phyloP scores from a whole-genome alignment of 2,888 invertebrate genomes.

The Drosophila hamatofila region DNA sequence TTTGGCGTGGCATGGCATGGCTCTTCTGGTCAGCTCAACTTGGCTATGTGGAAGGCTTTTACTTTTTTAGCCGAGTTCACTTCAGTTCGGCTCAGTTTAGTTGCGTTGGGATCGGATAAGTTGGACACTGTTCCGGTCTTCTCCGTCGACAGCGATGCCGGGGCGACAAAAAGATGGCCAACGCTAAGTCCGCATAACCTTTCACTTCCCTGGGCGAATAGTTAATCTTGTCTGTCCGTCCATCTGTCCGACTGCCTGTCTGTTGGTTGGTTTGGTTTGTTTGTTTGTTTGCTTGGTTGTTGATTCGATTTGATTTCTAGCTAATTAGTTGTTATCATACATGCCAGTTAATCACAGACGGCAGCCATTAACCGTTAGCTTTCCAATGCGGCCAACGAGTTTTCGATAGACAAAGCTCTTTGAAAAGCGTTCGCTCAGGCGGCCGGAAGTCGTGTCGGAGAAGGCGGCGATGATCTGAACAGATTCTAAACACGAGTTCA shows the following conservation, averaged over 20 bases:
- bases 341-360: conserved; percentile 59
- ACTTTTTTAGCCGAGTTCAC: conserved; percentile 43
- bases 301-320: conserved; percentile 70
- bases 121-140: conserved; percentile 40
- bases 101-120: conserved; percentile 2
- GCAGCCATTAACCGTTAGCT: conserved; percentile 67
- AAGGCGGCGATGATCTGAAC: conserved; percentile 23
- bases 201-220: conserved; percentile 50
- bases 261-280: conserved; percentile 12
- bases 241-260: conserved; percentile 5
- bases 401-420: conserved; percentile 45
- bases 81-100: conserved; percentile 12
- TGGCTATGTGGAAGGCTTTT: conserved; percentile 32
- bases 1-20: conserved; percentile 8
- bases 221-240: conserved; percentile 27
- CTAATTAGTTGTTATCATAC: conserved; percentile 75
- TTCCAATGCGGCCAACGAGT: conserved; percentile 61
- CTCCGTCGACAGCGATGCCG: conserved; percentile 19
- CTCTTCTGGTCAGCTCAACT: conserved; percentile 3
- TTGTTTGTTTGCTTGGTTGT: conserved; percentile 21
- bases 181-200: conserved; percentile 43
- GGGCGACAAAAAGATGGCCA: conserved; percentile 10
- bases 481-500: conserved; percentile 30
- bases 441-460: conserved; percentile 35
- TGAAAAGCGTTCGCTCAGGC: conserved; percentile 2